Evolutionary conservation across 2,888 invertebrate species (phyloP).

Genomic region (Pecten maximus): DNA sequence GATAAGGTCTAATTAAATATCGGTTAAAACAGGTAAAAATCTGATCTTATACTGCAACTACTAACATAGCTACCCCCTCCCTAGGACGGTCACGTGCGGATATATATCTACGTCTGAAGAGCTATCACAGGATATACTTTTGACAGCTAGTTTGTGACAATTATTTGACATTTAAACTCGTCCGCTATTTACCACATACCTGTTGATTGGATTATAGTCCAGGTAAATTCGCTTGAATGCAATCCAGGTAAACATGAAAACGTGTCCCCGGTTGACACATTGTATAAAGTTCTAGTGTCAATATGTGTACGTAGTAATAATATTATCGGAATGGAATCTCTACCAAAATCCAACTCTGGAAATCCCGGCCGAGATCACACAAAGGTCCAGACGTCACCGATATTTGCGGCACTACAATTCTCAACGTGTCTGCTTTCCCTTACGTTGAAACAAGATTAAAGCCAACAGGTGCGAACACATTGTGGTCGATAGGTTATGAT

Average conservation of each 20-base stretch:
- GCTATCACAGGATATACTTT: not conserved
- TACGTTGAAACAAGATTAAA: not conserved
- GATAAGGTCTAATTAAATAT: not conserved
- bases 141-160: constrained; percentile 17
- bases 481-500: not conserved
- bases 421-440: not conserved
- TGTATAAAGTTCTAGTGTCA: not conserved
- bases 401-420: not conserved
- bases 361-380: not conserved
- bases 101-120: not conserved
- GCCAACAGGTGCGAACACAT: not conserved
- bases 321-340: not conserved
- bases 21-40: not conserved
- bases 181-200: constrained; percentile 2
- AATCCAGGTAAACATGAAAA: constrained; percentile 28
- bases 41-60: not conserved
- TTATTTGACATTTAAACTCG: constrained; percentile 30
- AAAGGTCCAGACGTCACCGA: not conserved
- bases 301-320: not conserved
- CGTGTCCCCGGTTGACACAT: constrained; percentile 14
- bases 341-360: not conserved
- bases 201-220: not conserved
- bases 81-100: not conserved
- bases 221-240: not conserved
- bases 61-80: not conserved